Percentiles rank a stretch among this genome's conserved stretches.
Conservation (phyloP, 2,888 invertebrate species). For the Ormyrus nitidulus region DNA sequence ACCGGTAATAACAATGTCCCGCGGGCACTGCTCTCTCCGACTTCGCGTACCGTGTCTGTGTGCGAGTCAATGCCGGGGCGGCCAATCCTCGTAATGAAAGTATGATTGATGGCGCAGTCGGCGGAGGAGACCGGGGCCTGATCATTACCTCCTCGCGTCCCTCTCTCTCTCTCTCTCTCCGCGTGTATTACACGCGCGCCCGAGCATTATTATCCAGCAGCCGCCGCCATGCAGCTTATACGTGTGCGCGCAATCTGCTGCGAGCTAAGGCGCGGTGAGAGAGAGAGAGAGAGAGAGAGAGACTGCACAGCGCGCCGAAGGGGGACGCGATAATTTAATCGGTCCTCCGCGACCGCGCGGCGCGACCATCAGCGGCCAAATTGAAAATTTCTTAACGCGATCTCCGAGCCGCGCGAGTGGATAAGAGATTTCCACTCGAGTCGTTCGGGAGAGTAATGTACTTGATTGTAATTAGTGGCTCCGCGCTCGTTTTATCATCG, state of each 20-base stretch:
- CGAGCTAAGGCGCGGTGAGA: not conserved
- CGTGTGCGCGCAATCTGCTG: conserved; percentile 25
- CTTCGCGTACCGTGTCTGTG: too few species aligned
- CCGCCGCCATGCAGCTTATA: not conserved
- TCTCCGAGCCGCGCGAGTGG: too few species aligned
- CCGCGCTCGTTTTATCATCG: too few species aligned
- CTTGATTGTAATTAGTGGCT: too few species aligned
- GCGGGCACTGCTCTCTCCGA: conserved; percentile 60
- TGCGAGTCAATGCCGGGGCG: conserved; percentile 67
- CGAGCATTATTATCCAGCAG: conserved; percentile 47
- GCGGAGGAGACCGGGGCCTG: conserved; percentile 29
- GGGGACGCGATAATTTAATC: conserved; percentile 48
- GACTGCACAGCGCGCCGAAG: conserved; percentile 7
- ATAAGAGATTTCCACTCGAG: too few species aligned
- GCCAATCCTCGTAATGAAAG: conserved; percentile 75
- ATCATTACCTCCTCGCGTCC: conserved; percentile 67
- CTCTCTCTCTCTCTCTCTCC: not conserved
- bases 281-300: conserved; percentile 11
- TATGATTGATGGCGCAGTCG: conserved; percentile 73
- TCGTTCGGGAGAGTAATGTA: too few species aligned
- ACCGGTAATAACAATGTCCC: conserved; percentile 69
- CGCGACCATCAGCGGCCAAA: conserved; percentile 17
- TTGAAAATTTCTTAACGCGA: conserved; percentile 50
- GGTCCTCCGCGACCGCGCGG: conserved; percentile 9
- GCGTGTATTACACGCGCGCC: conserved; percentile 25